Base-by-base conservation (phyloP, 2,113 vertebrate genomes). In the Ceuthmochares aereus region DNA sequence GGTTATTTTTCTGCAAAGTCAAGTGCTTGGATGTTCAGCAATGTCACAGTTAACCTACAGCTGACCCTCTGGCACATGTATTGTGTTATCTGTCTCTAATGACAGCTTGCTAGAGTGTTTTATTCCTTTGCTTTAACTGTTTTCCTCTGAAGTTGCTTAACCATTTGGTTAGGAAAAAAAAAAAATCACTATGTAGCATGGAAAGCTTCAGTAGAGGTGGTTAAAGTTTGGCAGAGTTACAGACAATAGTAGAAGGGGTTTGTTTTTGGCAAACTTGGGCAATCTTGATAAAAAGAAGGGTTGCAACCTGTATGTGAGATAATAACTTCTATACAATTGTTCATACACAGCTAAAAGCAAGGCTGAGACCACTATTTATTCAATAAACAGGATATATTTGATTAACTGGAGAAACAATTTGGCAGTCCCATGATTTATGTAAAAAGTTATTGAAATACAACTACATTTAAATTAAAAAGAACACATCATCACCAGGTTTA, bases 361-460 rank as follows among this genome's bases (percentile, higher is more conserved):
- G 55, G 43, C n/a, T 86, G 91, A 86, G 79, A 60, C 40, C 88
- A 68, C 83, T 95, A 27, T 92, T 95, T 94, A 78, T 89, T 95
- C 88, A 92, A 84, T 79, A 92, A 94, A 92, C 70, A 95, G 96
- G 90, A 94, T 94, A 23, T 62, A 40, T 96, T 93, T 92, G 96
- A 96, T 95, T 95, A 94, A 90, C 21, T 62, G 25, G 80, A 86
- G 94, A 84, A 95, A 81, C 69, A 86, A 92, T 77, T 93, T 92
- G 93, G 91, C 94, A 84, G 80, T 51, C 14, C 43, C 0, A 0
- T 92, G 93, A 95, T 94, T 93, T 79, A 92, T 87, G 66, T 68
- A 27, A 43, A 60, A 95, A 84, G 64, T 84, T 92, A 90, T 64
- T 84, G 88, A 78, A 94, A 95, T 55, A 23, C 56, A 68, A 25